Evolutionary conservation across 2,888 invertebrate genomes (phyloP).

Genomic region (Tenodera sinensis): DNA sequence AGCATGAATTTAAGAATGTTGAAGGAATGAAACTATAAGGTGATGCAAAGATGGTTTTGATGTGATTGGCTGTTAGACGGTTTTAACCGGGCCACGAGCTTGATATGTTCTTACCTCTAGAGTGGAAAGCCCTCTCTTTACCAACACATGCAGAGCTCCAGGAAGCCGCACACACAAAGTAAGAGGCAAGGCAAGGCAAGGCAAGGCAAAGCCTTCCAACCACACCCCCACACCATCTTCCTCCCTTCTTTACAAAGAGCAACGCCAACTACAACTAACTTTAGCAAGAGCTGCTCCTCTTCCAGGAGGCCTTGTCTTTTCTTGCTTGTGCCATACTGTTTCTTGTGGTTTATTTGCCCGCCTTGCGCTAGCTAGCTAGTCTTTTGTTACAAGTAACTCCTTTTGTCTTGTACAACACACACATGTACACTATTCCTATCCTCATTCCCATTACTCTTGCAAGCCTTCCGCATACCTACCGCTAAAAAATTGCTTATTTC

Average conservation of each 20-base stretch:
- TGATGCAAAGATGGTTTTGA: no score
- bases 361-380: background rate
- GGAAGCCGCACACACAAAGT: constrained; percentile 6
- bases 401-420: constrained; percentile 14
- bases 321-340: constrained; percentile 9
- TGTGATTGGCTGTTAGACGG: background rate
- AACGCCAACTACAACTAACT: background rate
- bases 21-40: no score
- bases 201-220: constrained; percentile 6
- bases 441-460: background rate
- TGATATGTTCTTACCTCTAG: constrained; percentile 15
- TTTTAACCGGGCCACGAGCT: background rate
- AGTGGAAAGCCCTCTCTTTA: background rate
- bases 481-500: background rate
- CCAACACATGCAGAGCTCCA: background rate
- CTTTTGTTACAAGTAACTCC: constrained; percentile 16
- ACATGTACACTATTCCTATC: background rate
- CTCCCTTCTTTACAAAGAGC: constrained; percentile 14
- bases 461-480: background rate
- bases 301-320: background rate
- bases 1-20: no score
- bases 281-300: background rate
- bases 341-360: constrained; percentile 17
- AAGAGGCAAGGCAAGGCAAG: constrained; percentile 1
- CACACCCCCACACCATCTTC: background rate